phyloP scores from a whole-genome alignment of 2,888 invertebrate species.

The Merodon equestris region DNA sequence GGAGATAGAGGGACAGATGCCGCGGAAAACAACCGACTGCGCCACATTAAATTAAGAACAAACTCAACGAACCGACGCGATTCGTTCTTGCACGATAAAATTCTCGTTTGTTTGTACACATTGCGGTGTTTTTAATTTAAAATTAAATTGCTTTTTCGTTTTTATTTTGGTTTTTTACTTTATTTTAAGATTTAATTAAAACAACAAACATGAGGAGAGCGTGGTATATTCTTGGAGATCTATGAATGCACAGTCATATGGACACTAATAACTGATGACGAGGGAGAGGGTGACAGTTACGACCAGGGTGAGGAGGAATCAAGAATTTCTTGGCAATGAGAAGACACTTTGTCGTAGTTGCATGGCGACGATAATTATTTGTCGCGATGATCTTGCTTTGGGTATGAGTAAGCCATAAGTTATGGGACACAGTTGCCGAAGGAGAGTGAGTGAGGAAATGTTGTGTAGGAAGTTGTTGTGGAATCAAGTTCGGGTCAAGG shows the following conservation, averaged over 20 bases:
- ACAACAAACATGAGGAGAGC: not conserved
- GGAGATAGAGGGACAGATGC: not conserved
- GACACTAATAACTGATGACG: no score
- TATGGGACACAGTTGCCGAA: no score
- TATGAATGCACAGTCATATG: no score
- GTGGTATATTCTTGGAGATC: slow-evolving; percentile 19
- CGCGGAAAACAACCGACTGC: not conserved
- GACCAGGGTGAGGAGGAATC: not conserved
- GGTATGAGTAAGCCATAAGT: slow-evolving; percentile 1
- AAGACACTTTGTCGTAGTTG: slow-evolving; percentile 2
- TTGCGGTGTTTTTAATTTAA: slow-evolving; percentile 4
- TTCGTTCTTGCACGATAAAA: slow-evolving; percentile 5
- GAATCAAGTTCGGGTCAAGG: slow-evolving; percentile 45
- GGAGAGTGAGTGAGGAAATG: no score
- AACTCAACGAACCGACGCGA: slow-evolving; percentile 13
- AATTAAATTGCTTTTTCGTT: slow-evolving; percentile 1
- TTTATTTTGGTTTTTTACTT: no score
- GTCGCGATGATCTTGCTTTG: slow-evolving; percentile 13
- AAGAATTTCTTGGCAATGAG: slow-evolving; percentile 30
- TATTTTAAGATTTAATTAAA: not conserved
- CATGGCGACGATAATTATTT: slow-evolving; percentile 21
- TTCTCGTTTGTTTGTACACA: slow-evolving; percentile 5
- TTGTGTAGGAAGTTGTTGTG: slow-evolving; percentile 27
- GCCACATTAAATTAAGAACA: slow-evolving; percentile 2
- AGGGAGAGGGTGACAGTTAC: slow-evolving; percentile 4